Percentiles rank a stretch among this genome's conserved stretches.
Conservation (phyloP, 2,797 vertebrate genomes). For the Urophycis tenuis region DNA sequence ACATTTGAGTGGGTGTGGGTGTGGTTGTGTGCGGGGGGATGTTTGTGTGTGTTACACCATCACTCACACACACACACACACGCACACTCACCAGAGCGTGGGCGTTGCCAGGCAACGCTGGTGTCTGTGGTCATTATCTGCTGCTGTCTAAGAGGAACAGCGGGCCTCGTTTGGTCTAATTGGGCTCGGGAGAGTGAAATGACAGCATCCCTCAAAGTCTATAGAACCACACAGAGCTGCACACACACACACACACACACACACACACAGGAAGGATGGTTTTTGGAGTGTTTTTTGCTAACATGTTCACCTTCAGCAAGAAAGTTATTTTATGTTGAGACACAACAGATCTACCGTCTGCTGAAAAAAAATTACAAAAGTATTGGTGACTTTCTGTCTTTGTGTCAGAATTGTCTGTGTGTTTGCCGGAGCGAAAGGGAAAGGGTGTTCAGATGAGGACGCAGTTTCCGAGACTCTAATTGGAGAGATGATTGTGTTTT, state of each 20-base stretch:
- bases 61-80: neutral
- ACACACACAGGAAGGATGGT: neutral
- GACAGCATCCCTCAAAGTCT: slow-evolving; percentile 36
- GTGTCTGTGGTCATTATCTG: slow-evolving; percentile 31
- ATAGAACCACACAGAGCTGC: slow-evolving; percentile 17
- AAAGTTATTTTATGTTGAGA: neutral
- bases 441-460: slow-evolving; percentile 21
- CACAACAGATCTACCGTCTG: neutral
- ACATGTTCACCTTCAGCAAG: neutral
- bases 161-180: slow-evolving; percentile 51
- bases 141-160: slow-evolving; percentile 5
- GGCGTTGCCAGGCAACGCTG: slow-evolving; percentile 55
- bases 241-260: neutral
- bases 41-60: neutral
- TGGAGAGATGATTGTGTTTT: slow-evolving; percentile 2
- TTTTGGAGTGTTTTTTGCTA: neutral
- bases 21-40: neutral
- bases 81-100: slow-evolving; percentile 11
- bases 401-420: neutral
- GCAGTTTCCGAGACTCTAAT: slow-evolving; percentile 27
- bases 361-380: neutral
- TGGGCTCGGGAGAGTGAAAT: slow-evolving; percentile 52
- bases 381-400: slow-evolving; percentile 5
- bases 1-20: neutral
- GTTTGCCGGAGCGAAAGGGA: neutral